phyloP scores from a whole-genome alignment of 2,888 invertebrate species.

The Ditula angustiorana region DNA sequence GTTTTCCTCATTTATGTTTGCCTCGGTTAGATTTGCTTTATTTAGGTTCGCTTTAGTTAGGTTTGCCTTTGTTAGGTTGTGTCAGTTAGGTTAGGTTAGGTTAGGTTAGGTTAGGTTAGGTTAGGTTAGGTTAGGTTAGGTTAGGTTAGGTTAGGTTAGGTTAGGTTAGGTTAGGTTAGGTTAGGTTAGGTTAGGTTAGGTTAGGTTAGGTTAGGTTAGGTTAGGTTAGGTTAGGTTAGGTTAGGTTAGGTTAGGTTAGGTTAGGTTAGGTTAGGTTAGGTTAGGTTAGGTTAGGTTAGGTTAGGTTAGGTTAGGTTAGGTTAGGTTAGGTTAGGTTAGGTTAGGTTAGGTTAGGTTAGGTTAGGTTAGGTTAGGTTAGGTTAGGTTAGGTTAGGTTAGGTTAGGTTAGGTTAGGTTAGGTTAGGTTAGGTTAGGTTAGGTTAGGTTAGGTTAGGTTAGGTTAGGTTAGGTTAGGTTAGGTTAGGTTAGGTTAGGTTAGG shows the following conservation, averaged over 20 bases:
- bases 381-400: slow-evolving; percentile 15
- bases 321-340: not conserved
- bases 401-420: not conserved
- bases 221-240: slow-evolving; percentile 40
- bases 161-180: slow-evolving; percentile 39
- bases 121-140: slow-evolving; percentile 37
- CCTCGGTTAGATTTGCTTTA: not conserved
- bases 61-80: slow-evolving; percentile 28
- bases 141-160: slow-evolving; percentile 14
- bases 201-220: slow-evolving; percentile 41
- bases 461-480: slow-evolving; percentile 31
- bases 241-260: slow-evolving; percentile 15
- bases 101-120: slow-evolving; percentile 41
- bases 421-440: not conserved
- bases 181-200: slow-evolving; percentile 41
- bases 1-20: too few relatives aligned
- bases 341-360: not conserved
- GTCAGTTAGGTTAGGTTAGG: slow-evolving; percentile 38
- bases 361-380: slow-evolving; percentile 1
- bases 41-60: not conserved
- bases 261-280: slow-evolving; percentile 3
- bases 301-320: not conserved
- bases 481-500: slow-evolving; percentile 38
- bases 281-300: slow-evolving; percentile 1
- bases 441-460: not conserved